phyloP scores from a whole-genome alignment of 2,113 vertebrate species.

The Empidonax alnorum region DNA sequence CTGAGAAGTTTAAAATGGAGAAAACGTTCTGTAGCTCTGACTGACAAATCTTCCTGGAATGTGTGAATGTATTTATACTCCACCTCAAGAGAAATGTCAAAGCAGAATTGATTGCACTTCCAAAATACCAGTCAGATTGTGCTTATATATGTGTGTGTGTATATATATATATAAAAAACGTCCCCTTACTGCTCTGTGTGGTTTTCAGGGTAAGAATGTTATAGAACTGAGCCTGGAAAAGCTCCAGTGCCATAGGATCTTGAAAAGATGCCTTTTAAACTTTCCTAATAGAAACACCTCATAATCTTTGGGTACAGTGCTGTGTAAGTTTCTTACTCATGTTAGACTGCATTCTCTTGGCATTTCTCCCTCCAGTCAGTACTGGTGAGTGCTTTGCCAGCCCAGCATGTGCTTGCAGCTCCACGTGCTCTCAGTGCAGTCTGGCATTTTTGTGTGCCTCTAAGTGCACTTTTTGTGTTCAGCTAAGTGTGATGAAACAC shows the following conservation, averaged over 20 bases:
- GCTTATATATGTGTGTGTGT: no score
- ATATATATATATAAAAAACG: neutral
- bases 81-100: neutral
- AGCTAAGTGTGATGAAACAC: neutral
- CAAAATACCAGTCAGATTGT: neutral
- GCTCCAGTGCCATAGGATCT: neutral
- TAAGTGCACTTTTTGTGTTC: neutral
- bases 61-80: neutral
- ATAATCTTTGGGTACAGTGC: neutral
- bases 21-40: neutral
- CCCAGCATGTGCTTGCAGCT: neutral
- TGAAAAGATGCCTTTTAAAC: neutral
- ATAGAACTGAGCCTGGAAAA: neutral
- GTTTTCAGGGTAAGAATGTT: neutral
- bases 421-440: neutral
- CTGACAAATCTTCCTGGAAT: neutral
- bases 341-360: neutral
- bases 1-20: neutral
- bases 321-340: neutral
- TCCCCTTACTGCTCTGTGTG: neutral
- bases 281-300: neutral
- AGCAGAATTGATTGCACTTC: neutral
- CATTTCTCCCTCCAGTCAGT: neutral
- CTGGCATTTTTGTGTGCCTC: neutral
- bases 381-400: neutral